Conservation (phyloP, 2,888 invertebrate species). For the Plagiodera versicolora region DNA sequence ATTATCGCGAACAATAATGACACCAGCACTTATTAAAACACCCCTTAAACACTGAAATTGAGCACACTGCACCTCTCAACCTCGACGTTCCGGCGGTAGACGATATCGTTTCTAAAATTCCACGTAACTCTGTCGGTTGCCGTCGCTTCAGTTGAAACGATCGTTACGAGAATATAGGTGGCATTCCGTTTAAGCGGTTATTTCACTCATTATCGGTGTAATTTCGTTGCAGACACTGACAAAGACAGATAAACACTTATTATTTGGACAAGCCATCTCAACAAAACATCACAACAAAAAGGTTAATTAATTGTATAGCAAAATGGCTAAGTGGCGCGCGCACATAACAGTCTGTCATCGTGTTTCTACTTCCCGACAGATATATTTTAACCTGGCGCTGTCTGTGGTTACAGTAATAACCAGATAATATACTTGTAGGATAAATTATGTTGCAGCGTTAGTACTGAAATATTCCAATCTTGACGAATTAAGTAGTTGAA, state of each 20-base stretch:
- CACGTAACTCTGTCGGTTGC: conserved; percentile 22
- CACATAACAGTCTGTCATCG: not conserved
- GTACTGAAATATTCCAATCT: too few relatives aligned
- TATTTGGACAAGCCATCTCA: conserved; percentile 42
- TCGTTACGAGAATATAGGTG: conserved; percentile 15
- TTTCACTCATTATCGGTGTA: not conserved
- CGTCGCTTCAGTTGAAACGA: conserved; percentile 17
- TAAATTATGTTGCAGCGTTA: too few relatives aligned
- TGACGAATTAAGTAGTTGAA: too few relatives aligned
- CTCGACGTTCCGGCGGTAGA: conserved; percentile 45
- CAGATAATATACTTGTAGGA: not conserved
- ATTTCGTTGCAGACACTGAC: not conserved
- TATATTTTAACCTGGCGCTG: not conserved
- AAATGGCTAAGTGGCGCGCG: conserved; percentile 45
- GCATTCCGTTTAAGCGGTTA: not conserved
- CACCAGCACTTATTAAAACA: conserved; percentile 37
- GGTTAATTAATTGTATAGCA: conserved; percentile 54
- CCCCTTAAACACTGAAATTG: not conserved
- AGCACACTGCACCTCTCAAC: conserved; percentile 10
- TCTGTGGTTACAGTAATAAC: not conserved
- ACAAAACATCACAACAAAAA: conserved; percentile 56
- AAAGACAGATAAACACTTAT: not conserved
- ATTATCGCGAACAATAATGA: conserved; percentile 33
- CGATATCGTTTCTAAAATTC: conserved; percentile 34
- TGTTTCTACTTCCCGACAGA: not conserved